Percentiles rank a stretch among this genome's conserved stretches.
Conservation (phyloP, 64 coral and sea anemone species). For the Catalaphyllia jardinei region DNA sequence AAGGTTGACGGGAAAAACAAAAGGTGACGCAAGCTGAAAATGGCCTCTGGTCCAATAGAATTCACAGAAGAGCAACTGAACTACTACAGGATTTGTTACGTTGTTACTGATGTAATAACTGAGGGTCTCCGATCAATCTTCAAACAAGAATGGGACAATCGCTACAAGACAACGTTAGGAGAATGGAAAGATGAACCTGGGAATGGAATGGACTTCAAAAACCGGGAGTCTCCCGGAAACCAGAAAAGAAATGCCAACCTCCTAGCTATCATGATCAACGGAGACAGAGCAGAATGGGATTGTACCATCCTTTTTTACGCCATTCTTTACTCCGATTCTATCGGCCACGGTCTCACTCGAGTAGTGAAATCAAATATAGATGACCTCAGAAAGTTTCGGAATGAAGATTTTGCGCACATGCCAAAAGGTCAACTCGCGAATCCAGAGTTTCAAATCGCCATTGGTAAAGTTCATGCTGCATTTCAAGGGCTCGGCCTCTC, state of each 20-base stretch:
- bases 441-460: no score
- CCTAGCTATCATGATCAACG: constrained; percentile 18
- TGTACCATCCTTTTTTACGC: constrained; percentile 35
- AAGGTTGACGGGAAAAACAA: no score
- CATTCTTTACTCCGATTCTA: constrained; percentile 33
- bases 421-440: no score
- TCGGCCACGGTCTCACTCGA: neutral
- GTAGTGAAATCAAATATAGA: neutral
- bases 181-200: neutral
- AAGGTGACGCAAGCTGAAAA: no score
- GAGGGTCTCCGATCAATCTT: constrained; percentile 1
- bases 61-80: no score
- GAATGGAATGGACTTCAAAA: constrained; percentile 16
- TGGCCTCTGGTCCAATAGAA: no score
- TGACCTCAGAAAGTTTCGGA: constrained; percentile 37
- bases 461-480: no score
- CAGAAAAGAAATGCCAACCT: neutral
- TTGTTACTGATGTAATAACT: constrained; percentile 22
- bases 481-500: no score
- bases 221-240: neutral
- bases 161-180: constrained; percentile 1
- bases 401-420: neutral
- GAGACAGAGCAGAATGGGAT: constrained; percentile 18
- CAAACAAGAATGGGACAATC: no score
- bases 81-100: constrained; percentile 2